These are phyloP conservation scores for Knipowitschia caucasica DNA, from an alignment of 2,797 vertebrate species.

Conservation along the genomic window DNA sequence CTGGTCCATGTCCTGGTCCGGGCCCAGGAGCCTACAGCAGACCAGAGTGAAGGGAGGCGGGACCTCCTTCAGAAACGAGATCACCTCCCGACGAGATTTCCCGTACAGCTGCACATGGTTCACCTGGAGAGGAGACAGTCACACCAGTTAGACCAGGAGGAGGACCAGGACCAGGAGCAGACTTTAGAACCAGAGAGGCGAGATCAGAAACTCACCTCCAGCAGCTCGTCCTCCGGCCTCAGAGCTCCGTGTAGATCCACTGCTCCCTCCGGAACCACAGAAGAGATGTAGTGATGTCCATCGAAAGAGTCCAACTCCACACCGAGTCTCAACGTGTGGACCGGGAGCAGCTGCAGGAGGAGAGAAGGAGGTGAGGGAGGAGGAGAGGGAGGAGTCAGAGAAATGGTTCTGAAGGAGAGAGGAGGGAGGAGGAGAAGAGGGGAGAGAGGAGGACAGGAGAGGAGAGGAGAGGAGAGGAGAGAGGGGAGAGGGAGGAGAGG, in stretches of 20 bases:
- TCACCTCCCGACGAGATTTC: constrained; percentile 85
- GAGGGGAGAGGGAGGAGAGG: no score
- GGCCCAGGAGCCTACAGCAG: constrained; percentile 83
- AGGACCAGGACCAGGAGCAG: not conserved
- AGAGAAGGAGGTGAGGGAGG: not conserved
- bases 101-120: constrained; percentile 88
- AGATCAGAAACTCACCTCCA: constrained; percentile 81
- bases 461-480: no score
- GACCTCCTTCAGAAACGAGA: constrained; percentile 90
- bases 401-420: no score
- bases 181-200: not conserved
- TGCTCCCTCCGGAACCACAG: constrained; percentile 84
- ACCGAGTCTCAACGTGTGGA: constrained; percentile 90
- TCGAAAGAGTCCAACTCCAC: constrained; percentile 93
- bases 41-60: constrained; percentile 91
- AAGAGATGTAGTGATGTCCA: constrained; percentile 95
- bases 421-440: no score
- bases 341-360: constrained; percentile 80
- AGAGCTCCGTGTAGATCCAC: constrained; percentile 80
- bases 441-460: no score
- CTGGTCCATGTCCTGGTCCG: constrained; percentile 71
- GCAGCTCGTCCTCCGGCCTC: constrained; percentile 89
- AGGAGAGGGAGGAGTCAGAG: not conserved
- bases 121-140: constrained; percentile 69
- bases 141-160: not conserved